Conservation (phyloP, 1,140 invertebrate genomes). For the Tribolium madens region DNA sequence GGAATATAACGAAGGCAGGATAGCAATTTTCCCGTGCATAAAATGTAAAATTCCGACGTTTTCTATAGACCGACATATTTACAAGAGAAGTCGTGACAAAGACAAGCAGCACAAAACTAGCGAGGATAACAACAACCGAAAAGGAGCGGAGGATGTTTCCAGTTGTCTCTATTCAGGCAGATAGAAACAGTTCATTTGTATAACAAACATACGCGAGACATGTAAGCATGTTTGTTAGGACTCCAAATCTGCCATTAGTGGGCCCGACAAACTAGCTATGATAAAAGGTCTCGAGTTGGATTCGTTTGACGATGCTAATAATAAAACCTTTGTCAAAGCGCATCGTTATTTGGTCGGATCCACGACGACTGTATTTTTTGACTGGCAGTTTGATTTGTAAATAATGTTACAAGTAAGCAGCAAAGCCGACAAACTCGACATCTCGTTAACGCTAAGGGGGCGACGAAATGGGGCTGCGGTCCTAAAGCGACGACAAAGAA, state of each 20-base stretch:
- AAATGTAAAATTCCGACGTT: conserved; percentile 41
- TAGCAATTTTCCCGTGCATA: conserved; percentile 25
- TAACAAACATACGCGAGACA: conserved; percentile 50
- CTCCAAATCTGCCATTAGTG: conserved; percentile 50
- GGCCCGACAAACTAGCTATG: conserved; percentile 44
- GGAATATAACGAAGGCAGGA: conserved; percentile 40
- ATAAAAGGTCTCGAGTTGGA: conserved; percentile 42
- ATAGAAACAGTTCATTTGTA: conserved; percentile 49
- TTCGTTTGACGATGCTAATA: conserved; percentile 52
- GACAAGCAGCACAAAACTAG: no score
- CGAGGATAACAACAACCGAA: conserved; percentile 17
- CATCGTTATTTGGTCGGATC: conserved; percentile 50
- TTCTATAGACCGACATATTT: conserved; percentile 24
- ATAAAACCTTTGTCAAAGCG: conserved; percentile 53
- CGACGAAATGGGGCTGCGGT: neutral
- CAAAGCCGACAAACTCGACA: conserved; percentile 2
- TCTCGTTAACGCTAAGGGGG: conserved; percentile 4
- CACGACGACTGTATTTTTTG: conserved; percentile 28
- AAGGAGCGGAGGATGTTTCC: conserved; percentile 28
- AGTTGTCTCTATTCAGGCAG: conserved; percentile 37
- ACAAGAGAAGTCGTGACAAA: conserved; percentile 32
- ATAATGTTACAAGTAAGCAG: conserved; percentile 38
- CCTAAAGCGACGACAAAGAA: neutral
- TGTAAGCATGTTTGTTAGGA: conserved; percentile 50
- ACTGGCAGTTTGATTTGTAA: conserved; percentile 43